Evolutionary conservation across 2,797 vertebrate genomes (phyloP).

Genomic region (Neomorphus geoffroyi): DNA sequence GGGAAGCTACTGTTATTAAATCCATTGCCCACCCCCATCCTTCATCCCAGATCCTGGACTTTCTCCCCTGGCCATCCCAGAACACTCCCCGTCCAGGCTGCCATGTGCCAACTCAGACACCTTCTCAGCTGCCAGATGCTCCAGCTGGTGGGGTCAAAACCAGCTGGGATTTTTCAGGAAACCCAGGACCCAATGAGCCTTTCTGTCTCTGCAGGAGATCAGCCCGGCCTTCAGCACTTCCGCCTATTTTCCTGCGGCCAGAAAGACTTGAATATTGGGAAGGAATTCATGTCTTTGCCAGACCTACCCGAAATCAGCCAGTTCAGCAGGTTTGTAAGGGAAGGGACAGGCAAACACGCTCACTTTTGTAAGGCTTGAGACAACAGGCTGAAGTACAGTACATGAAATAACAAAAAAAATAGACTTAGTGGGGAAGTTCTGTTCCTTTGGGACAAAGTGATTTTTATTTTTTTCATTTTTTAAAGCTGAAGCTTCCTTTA

Average conservation of each 20-base stretch:
- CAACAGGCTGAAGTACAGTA: constrained; percentile 20
- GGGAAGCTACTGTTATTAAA: not conserved
- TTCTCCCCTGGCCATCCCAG: not conserved
- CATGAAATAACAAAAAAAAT: not conserved
- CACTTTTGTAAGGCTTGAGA: not conserved
- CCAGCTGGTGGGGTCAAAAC: not conserved
- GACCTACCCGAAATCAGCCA: not conserved
- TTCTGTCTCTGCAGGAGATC: not conserved
- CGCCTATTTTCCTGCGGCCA: not conserved
- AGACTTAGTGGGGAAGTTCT: not conserved
- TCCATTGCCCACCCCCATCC: not conserved
- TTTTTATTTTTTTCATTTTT: not conserved
- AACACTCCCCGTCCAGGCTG: not conserved
- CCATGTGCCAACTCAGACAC: fast-evolving
- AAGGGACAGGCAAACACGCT: not conserved
- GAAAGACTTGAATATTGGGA: not conserved
- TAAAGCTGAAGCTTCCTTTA: not conserved
- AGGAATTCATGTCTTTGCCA: not conserved
- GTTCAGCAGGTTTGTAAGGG: not conserved
- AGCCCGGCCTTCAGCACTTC: not conserved
- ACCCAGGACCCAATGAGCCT: not conserved
- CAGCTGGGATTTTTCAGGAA: not conserved
- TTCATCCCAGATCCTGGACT: not conserved
- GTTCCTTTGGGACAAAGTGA: not conserved
- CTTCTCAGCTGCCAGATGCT: not conserved